Base-by-base conservation (phyloP, 2,113 vertebrate species). In the Ifrita kowaldi region DNA sequence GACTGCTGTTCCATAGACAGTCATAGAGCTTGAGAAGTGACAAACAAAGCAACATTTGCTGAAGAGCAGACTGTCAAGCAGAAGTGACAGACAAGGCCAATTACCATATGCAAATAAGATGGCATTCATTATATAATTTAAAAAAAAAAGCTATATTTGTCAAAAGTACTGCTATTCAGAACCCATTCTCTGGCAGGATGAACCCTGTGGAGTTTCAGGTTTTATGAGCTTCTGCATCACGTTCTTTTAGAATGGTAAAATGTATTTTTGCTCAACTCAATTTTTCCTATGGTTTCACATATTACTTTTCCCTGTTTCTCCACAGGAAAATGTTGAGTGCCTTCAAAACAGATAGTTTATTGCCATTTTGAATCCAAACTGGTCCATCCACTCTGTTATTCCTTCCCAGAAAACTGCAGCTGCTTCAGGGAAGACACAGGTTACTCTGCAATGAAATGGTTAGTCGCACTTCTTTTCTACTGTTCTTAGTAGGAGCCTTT, bases 31-130 rank as follows among this genome's bases (percentile, higher is more conserved):
- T 75, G 39, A 16, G 47, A 91, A 96, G 73, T 80, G 42, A 76
- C 78, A 95, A 92, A 86, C 62, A 93, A 75, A 47, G n/a, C 37
- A 52, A 26, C 41, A 49, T 88, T 95, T 96, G 78, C 53, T 59
- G 87, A 92, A 96, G 87, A 94, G 64, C 67, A 95, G 96, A 80
- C 88, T 97, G 79, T 94, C 68, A 94, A 69, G 33, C 11, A 89
- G 30, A 73, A 67, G 86, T 95, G 91, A 92, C n/a, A 84, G 94
- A 97, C 93, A 90, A 79, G 59, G 71, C 69, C 89, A 96, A 90
- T 96, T 97, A 95, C 41, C 47, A 76, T 93, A 93, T 83, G 64
- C 46, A 95, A 97, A 95, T 95, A 41, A 91, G 46, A 6, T 49
- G 57, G 14, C 11, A 81, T 69, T 91, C 30, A 39, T 90, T n/a